Evolutionary conservation across 2,888 invertebrate genomes (phyloP), one percentile per base, ranked within the genome.

Genomic region (Disparrhopalites patrizii): DNA sequence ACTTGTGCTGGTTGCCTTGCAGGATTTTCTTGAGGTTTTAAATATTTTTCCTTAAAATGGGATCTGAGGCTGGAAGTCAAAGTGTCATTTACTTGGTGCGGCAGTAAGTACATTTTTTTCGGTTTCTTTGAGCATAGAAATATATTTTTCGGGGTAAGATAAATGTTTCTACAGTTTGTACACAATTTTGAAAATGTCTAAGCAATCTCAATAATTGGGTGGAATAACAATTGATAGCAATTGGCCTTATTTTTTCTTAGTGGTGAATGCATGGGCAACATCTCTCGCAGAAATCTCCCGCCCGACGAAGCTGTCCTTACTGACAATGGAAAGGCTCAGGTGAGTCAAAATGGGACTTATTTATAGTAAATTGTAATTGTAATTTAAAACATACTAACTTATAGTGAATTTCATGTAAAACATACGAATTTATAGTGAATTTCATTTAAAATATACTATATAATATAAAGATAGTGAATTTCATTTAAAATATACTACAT

Each of bases 251-350:
- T 43, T n/a, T n/a, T n/a, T n/a, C n/a, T 40, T 57, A 62, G 62
- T 52, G 62, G 62, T 1, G 62, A 62, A 38, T 62, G 54, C 31
- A 62, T 62, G 40, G 54, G 54, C 4, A 62, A 62, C 20, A 40
- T 40, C 3, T 27, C 52, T 3, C 23, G 54, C 18, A 36, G 3
- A 38, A 54, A 38, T n/a, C 25, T 62, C 7, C 40, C 23, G 4
- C 62, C 62, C 1, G 62, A 62, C 40, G 54, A 62, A 40, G 62
- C 52, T 27, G 27, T 62, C 27, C 28, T 62, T 1, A 62, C 62
- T 3, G 38, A 36, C 8, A 52, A 54, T 52, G 54, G 62, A 18
- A 62, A 54, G 13, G 4, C 38, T 13, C 62, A 62, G 40, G 62
- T 58, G 25, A 54, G 7, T 10, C n/a, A 8, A 50, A 20, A n/a